Evolutionary conservation across 2,797 vertebrate species (phyloP).

Genomic region (Sarcophilus harrisii): DNA sequence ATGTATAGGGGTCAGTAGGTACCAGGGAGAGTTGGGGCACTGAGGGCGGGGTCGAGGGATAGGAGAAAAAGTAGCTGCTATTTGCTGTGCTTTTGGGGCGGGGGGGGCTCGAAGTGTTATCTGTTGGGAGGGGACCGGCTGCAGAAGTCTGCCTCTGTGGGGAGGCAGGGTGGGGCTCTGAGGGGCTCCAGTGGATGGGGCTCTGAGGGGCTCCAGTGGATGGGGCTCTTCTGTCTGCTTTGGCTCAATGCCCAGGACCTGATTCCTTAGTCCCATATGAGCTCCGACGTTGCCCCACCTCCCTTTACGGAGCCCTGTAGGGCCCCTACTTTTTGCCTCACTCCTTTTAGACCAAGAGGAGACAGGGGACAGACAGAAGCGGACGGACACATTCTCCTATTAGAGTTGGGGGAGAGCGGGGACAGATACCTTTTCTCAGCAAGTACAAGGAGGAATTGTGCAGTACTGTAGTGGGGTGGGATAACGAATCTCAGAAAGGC

Average conservation of each 20-base stretch:
- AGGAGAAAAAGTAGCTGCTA: neutral
- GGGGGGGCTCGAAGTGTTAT: neutral
- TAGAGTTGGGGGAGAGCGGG: neutral
- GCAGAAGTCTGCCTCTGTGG: neutral
- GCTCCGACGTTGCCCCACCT: neutral
- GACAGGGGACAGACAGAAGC: neutral
- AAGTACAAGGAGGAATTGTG: neutral
- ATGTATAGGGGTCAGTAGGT: neutral
- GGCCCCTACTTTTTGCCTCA: neutral
- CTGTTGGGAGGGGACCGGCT: neutral
- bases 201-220: neutral
- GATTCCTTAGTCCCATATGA: constrained; percentile 25
- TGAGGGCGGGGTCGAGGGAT: neutral
- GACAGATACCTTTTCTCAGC: neutral
- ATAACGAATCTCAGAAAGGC: neutral
- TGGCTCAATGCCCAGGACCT: neutral
- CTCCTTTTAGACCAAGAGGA: neutral
- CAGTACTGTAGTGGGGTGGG: neutral
- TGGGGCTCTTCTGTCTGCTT: neutral
- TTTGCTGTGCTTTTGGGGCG: neutral
- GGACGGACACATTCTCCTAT: neutral
- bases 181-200: neutral
- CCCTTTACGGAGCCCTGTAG: neutral
- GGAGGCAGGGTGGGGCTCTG: neutral
- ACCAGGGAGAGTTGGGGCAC: neutral